Evolutionary conservation across 2,888 invertebrate species (phyloP).

Genomic region (Melieria picta): DNA sequence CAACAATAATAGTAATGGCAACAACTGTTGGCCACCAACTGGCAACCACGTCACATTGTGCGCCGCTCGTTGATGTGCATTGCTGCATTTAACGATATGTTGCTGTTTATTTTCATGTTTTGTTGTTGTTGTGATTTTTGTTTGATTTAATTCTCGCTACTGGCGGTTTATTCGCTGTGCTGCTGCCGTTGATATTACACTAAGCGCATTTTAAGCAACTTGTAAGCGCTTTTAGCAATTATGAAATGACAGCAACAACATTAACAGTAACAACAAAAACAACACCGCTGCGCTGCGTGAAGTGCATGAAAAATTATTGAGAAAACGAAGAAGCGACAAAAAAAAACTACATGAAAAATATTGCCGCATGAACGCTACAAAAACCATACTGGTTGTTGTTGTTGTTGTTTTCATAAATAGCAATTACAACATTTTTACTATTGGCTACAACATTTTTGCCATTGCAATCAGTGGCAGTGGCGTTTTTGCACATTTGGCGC

Average conservation of each 20-base stretch:
- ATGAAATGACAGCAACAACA: slow-evolving; percentile 2
- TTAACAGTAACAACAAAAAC: background rate
- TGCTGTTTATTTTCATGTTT: background rate
- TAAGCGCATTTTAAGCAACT: background rate
- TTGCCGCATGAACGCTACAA: too few species aligned
- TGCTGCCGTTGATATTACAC: too few species aligned
- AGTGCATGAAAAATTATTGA: background rate
- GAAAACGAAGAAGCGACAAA: background rate
- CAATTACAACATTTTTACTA: slow-evolving; percentile 20
- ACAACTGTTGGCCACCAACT: too few species aligned
- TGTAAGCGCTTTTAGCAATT: background rate
- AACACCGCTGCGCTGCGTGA: background rate
- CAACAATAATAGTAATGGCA: too few species aligned
- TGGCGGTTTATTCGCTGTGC: too few species aligned
- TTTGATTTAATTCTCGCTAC: too few species aligned
- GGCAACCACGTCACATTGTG: too few species aligned
- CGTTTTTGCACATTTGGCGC: too few species aligned
- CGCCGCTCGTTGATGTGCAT: too few species aligned
- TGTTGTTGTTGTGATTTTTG: background rate
- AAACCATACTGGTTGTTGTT: background rate
- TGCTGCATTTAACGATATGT: slow-evolving; percentile 4
- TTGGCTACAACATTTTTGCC: slow-evolving; percentile 5
- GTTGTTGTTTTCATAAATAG: slow-evolving; percentile 8
- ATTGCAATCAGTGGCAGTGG: background rate
- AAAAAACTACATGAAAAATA: background rate